Evolutionary conservation across 2,888 invertebrate genomes (phyloP).

Genomic region (Leucozona laternaria): DNA sequence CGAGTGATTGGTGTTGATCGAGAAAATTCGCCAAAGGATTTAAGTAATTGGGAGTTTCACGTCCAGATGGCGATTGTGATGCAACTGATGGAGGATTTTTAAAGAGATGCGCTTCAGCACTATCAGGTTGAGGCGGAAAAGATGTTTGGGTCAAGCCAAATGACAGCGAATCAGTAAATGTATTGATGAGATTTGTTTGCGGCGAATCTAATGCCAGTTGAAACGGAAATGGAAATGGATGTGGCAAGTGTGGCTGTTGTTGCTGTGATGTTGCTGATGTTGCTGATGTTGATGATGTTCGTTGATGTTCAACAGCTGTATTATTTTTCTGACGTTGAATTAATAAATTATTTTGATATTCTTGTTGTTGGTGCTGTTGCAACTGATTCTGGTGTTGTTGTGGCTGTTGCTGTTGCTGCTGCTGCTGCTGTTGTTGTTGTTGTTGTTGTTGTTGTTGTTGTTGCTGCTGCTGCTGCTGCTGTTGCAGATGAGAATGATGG

Average conservation of each 20-base stretch:
- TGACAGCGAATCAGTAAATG: conserved; percentile 58
- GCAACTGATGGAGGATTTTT: conserved; percentile 41
- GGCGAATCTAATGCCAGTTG: conserved; percentile 46
- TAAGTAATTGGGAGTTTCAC: conserved; percentile 66
- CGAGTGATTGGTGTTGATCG: conserved; percentile 80
- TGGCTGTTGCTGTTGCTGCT: conserved; percentile 55
- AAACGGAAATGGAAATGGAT: conserved; percentile 58
- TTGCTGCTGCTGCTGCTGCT: conserved; percentile 66
- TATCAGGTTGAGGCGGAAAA: background rate
- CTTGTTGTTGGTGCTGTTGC: conserved; percentile 53
- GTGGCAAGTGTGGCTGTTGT: conserved; percentile 70
- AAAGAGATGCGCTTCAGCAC: conserved; percentile 28
- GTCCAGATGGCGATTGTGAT: conserved; percentile 50
- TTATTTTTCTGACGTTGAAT: conserved; percentile 56
- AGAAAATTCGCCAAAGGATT: conserved; percentile 79
- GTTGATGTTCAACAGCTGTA: conserved; percentile 24
- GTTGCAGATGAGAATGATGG: conserved; percentile 76
- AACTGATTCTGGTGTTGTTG: conserved; percentile 42
- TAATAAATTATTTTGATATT: conserved; percentile 56
- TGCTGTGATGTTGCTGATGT: conserved; percentile 32
- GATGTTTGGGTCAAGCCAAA: conserved; percentile 38
- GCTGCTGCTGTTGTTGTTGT: conserved; percentile 51
- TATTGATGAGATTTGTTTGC: conserved; percentile 47
- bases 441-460: conserved; percentile 57
- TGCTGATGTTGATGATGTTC: conserved; percentile 75